Percentiles rank a stretch among this genome's conserved stretches.
Evolutionary conservation across 2,113 vertebrate genomes (phyloP).

Genomic region (Oryzias woworae): DNA sequence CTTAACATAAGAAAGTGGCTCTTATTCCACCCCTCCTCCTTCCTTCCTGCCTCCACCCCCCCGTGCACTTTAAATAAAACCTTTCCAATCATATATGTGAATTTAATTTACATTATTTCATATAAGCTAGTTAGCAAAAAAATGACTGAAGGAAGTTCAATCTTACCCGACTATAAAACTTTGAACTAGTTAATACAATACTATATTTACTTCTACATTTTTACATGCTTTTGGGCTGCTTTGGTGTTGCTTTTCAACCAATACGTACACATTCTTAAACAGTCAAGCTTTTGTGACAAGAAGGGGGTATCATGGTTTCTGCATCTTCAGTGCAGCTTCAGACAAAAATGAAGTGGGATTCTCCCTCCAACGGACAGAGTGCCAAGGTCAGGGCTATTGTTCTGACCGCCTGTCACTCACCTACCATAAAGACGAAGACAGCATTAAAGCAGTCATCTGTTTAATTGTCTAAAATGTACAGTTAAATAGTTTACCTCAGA

Average conservation of each 20-base stretch:
- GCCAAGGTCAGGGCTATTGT: slow-evolving; percentile 66
- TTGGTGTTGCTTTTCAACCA: background rate
- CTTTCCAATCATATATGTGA: slow-evolving; percentile 5
- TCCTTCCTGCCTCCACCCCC: slow-evolving; percentile 32
- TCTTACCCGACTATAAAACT: background rate
- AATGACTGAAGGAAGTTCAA: too few relatives aligned
- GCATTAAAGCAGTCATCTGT: slow-evolving; percentile 58
- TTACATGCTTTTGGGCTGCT: background rate
- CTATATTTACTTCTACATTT: background rate
- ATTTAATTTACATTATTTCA: slow-evolving; percentile 4
- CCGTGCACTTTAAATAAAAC: slow-evolving; percentile 8
- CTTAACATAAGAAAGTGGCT: slow-evolving; percentile 79
- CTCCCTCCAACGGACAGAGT: slow-evolving; percentile 45
- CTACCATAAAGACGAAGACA: slow-evolving; percentile 40
- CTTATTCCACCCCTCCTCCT: slow-evolving; percentile 58
- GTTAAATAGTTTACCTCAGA: slow-evolving; percentile 9
- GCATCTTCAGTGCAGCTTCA: slow-evolving; percentile 12
- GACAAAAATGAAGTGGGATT: slow-evolving; percentile 41
- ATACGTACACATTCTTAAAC: slow-evolving; percentile 4
- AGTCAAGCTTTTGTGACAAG: background rate
- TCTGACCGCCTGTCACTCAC: slow-evolving; percentile 43
- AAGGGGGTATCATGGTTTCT: slow-evolving; percentile 20
- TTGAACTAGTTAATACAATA: background rate
- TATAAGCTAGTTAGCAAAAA: background rate
- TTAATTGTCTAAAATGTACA: slow-evolving; percentile 40